phyloP scores from a whole-genome alignment of 2,113 vertebrate genomes.

The Ranitomeya variabilis region DNA sequence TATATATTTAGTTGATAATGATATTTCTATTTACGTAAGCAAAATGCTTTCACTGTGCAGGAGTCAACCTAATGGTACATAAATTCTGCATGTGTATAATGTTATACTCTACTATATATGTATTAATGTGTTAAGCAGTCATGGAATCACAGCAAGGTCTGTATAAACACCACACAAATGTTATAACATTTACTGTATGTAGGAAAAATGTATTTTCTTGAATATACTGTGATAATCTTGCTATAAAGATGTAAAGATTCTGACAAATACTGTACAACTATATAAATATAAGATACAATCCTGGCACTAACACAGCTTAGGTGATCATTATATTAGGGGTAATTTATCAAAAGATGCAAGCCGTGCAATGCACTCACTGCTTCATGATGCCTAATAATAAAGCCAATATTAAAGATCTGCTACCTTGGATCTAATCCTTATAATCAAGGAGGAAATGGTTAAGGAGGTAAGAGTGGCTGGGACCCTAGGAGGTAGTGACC shows the following conservation, averaged over 20 bases:
- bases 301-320: too few relatives aligned
- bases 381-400: too few relatives aligned
- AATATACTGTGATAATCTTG: not conserved
- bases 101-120: not conserved
- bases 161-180: not conserved
- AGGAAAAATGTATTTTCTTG: not conserved
- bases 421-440: too few relatives aligned
- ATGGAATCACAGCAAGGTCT: not conserved
- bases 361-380: too few relatives aligned
- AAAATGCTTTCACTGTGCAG: conserved; percentile 15
- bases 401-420: too few relatives aligned
- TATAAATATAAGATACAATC: too few relatives aligned
- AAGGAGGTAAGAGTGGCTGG: too few relatives aligned
- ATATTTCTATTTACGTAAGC: conserved; percentile 28
- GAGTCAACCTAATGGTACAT: conserved; percentile 32
- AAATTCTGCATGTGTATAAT: conserved; percentile 41
- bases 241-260: not conserved
- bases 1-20: not conserved
- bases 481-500: too few relatives aligned
- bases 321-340: too few relatives aligned
- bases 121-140: conserved; percentile 14
- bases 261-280: not conserved
- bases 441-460: too few relatives aligned
- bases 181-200: not conserved
- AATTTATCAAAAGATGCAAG: too few relatives aligned